Base-by-base conservation (phyloP, 2,888 invertebrate genomes). In the Leptopterna dolabrata region DNA sequence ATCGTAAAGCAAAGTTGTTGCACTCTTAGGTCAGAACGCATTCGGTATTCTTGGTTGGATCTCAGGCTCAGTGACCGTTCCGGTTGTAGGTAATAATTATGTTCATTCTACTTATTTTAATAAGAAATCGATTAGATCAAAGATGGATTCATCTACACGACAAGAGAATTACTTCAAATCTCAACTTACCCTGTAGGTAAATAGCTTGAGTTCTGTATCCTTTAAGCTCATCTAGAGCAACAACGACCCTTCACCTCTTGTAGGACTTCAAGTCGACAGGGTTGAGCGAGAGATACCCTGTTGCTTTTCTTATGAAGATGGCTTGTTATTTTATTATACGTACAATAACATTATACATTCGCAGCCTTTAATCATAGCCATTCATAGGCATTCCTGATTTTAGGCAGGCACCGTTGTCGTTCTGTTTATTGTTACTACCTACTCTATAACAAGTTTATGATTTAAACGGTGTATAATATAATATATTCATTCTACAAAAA, bases 11-110 rank as follows among this genome's bases (percentile, higher is more conserved):
- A 11, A 63, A 55, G 19, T 27, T 63, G 13, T 63, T 63, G 63
- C 63, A 63, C 63, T 63, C 63, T 4, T 63, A 63, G 63, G 63
- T 63, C 63, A 63, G 63, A 24, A 63, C 63, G 63, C 63, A 63
- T 63, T 63, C 63, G 63, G 63, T 63, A 27, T 63, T 63, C 63
- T 63, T 63, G 63, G 63, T 63, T 63, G 63, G 63, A 63, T 63
- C 63, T 63, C 63, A 24, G 13, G 19, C 6, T 4, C 2, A 24
- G 63, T 63, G 24, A 24, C 63, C 24, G 19, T 63, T 63, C 24
- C 63, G 7, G 24, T 16, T 13, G 47, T 63, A 0, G 63, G 63
- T 63, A 63, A 63, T 63, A n/a, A n/a, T n/a, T n/a, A 63, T 19
- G n/a, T 24, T 24, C 6, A 63, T 63, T 19, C 19, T 63, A 63